phyloP scores from a whole-genome alignment of 2,888 invertebrate species.

The Microplitis manilae region DNA sequence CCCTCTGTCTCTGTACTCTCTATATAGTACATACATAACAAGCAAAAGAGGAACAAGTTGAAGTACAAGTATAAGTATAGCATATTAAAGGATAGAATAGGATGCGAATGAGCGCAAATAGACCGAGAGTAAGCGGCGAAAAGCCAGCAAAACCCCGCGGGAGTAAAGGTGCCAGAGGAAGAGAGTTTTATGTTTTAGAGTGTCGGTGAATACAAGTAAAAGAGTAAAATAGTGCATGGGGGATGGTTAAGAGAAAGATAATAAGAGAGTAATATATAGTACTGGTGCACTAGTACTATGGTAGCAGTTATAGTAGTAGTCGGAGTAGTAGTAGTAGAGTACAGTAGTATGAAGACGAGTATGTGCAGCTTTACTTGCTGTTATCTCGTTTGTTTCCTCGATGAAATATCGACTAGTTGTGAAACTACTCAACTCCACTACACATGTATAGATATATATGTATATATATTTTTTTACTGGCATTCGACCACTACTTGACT shows the following conservation, averaged over 20 bases:
- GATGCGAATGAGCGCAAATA: conserved; percentile 27
- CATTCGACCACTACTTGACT: conserved; percentile 25
- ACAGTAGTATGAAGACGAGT: conserved; percentile 52
- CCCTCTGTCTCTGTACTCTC: not conserved
- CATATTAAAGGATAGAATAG: not conserved
- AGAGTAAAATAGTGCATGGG: not conserved
- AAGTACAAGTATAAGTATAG: too few relatives aligned
- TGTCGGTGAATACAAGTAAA: conserved; percentile 10
- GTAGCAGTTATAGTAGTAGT: not conserved
- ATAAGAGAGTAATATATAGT: not conserved
- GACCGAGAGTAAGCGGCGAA: conserved; percentile 47
- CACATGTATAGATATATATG: not conserved
- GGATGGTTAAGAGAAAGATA: not conserved
- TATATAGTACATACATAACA: too few relatives aligned
- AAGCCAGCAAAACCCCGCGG: conserved; percentile 41
- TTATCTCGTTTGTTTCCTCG: conserved; percentile 67
- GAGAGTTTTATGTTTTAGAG: not conserved
- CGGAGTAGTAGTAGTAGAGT: conserved; percentile 14
- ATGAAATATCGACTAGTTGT: conserved; percentile 69
- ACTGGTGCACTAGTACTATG: not conserved
- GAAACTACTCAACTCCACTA: conserved; percentile 53
- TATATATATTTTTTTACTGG: conserved; percentile 29
- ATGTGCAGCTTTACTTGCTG: conserved; percentile 53
- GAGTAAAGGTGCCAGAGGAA: conserved; percentile 38
- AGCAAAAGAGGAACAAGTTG: not conserved